Evolutionary conservation across 2,113 vertebrate genomes (phyloP), one percentile per base, ranked within the genome.

Genomic region (Scomber scombrus): DNA sequence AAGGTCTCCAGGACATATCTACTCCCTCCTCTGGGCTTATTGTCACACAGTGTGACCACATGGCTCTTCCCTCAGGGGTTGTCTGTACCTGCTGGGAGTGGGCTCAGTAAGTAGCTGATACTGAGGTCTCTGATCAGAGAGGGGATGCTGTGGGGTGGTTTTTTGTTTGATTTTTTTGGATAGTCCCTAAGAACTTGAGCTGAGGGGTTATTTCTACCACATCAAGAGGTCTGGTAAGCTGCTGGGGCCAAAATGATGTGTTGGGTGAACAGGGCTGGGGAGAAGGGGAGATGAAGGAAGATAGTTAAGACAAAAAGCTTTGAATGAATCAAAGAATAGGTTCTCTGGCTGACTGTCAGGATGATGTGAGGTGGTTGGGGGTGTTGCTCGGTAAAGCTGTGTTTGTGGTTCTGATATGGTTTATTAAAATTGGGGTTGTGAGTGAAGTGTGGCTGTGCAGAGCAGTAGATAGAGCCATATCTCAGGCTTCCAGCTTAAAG

Each of bases 401-500:
- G 21, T 54, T 43, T 80, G n/a, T 66, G 49, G 34, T 29, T 71
- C 52, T 73, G 46, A 19, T 31, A 49, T 61, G 52, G 71, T 54
- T 80, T 84, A 74, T 89, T 81, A 72, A 85, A 89, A 70, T 45
- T 58, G 60, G 70, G 60, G 61, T 78, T 82, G 72, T 46, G 57
- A 71, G 79, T 65, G 62, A 50, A 66, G 70, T 71, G 71, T 74
- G 78, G 26, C 31, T 64, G 29, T 75, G 81, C 73, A 81, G 60
- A 79, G 69, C 69, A 55, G 64, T 40, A 75, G 82, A 90, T 72
- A 81, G 75, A 78, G 78, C 61, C 83, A 63, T 85, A 90, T 89
- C 80, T 64, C 60, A 58, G 50, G 65, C 19, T 66, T 81, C 70
- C 88, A 91, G 85, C 79, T 86, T 78, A 85, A 87, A 84, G 58